Conservation (phyloP, 1,140 invertebrate species). For the Melanaphis sacchari region DNA sequence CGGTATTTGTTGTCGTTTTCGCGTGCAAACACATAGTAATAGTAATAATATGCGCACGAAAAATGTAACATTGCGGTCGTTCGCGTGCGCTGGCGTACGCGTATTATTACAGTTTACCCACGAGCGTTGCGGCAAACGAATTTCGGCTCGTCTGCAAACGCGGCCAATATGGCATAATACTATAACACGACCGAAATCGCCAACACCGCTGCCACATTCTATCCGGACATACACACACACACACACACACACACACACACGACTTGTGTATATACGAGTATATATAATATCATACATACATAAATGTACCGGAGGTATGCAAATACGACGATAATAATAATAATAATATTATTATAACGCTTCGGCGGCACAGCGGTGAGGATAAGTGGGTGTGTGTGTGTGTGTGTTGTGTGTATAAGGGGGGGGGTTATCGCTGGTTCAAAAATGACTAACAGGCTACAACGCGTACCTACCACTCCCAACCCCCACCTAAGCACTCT, state of each 20-base stretch:
- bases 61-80: neutral
- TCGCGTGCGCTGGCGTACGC: neutral
- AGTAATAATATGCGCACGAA: neutral
- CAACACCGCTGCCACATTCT: neutral
- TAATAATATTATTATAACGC: neutral
- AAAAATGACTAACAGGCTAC: conserved; percentile 14
- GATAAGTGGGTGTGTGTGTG: no score
- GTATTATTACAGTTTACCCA: neutral
- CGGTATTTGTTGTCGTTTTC: neutral
- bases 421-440: neutral
- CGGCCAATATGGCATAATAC: neutral
- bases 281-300: neutral
- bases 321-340: neutral
- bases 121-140: neutral
- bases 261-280: no score
- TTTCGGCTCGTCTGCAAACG: neutral
- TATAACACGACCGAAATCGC: conserved; percentile 1
- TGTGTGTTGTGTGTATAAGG: no score
- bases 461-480: neutral
- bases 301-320: neutral
- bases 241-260: neutral
- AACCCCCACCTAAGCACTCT: neutral
- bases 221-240: neutral
- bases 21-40: neutral
- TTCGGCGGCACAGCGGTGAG: neutral